phyloP scores from a whole-genome alignment of 2,113 vertebrate genomes.

The Rhea pennata region DNA sequence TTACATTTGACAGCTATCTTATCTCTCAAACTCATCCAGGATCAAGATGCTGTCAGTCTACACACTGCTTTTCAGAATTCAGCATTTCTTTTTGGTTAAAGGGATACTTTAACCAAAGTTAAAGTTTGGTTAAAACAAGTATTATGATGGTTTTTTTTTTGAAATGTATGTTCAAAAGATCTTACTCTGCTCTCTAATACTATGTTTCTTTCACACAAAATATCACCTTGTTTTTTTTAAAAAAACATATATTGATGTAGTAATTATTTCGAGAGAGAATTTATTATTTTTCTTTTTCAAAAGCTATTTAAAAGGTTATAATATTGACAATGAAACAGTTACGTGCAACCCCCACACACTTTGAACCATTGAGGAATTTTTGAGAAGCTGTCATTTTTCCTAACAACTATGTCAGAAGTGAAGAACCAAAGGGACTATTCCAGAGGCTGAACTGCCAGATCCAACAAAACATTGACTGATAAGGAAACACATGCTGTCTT shows the following conservation, averaged over 20 bases:
- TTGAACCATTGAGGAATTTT: background rate
- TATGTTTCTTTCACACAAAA: background rate
- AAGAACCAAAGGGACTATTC: slow-evolving; percentile 33
- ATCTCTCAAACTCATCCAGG: background rate
- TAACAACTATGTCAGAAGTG: background rate
- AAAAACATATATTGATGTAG: background rate
- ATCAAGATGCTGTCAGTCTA: background rate
- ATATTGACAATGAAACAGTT: background rate
- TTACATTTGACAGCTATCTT: background rate
- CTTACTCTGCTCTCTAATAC: background rate
- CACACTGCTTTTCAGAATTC: background rate
- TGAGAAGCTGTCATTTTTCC: background rate
- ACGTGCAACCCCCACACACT: background rate
- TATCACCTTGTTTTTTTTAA: background rate
- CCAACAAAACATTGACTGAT: slow-evolving; percentile 17
- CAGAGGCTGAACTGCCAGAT: slow-evolving; percentile 25
- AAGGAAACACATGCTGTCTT: slow-evolving; percentile 25
- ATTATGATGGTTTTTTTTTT: background rate
- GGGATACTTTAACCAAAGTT: background rate
- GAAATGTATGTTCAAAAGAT: background rate
- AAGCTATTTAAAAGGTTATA: background rate
- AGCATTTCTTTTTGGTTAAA: background rate
- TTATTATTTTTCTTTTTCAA: background rate
- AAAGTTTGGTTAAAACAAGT: too few relatives aligned
- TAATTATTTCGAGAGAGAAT: background rate